phyloP scores from a whole-genome alignment of 2,797 vertebrate genomes.

The Scleropages formosus region DNA sequence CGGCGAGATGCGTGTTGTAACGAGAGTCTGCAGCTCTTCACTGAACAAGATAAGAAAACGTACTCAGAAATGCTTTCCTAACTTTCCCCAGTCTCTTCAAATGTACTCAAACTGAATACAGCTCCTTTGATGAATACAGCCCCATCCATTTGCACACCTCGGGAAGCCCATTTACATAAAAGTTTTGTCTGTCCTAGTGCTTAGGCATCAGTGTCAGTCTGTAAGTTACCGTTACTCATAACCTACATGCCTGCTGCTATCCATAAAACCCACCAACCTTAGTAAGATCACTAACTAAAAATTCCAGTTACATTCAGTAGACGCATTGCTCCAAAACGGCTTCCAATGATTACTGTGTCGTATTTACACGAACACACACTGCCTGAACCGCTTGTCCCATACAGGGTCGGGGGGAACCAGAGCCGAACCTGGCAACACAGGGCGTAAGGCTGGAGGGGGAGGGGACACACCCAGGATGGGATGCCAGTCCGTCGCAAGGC shows the following conservation, averaged over 20 bases:
- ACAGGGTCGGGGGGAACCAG: too few species aligned
- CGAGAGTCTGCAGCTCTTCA: not conserved
- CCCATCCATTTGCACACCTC: not conserved
- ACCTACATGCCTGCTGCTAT: not conserved
- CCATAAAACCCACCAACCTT: not conserved
- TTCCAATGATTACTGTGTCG: too few species aligned
- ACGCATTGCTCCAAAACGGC: too few species aligned
- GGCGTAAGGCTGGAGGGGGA: too few species aligned
- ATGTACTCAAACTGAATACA: not conserved
- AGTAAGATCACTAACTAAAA: too few species aligned
- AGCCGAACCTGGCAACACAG: too few species aligned
- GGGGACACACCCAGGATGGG: too few species aligned
- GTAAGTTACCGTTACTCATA: not conserved
- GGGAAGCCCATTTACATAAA: not conserved
- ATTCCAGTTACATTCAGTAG: too few species aligned
- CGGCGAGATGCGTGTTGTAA: not conserved
- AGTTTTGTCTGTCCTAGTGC: not conserved
- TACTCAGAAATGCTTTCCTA: not conserved
- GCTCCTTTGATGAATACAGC: not conserved
- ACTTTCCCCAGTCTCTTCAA: slow-evolving; percentile 1
- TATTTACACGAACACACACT: too few species aligned
- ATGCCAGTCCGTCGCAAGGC: too few species aligned
- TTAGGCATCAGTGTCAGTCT: not conserved
- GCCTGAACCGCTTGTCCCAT: too few species aligned
- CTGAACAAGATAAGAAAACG: slow-evolving; percentile 10